Evolutionary conservation across 2,113 vertebrate genomes (phyloP).

Genomic region (Colinus virginianus): DNA sequence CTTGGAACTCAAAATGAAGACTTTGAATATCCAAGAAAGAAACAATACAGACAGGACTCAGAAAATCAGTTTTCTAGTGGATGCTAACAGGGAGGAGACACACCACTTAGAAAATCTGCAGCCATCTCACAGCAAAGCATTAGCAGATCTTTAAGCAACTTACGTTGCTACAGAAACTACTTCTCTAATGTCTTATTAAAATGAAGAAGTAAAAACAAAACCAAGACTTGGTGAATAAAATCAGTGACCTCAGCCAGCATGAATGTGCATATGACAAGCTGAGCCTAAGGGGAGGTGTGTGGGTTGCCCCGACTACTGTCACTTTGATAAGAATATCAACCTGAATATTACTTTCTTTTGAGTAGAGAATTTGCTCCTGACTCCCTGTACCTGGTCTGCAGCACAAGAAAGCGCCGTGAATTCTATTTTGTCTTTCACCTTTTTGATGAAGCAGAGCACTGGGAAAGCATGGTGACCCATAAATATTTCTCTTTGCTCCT

Average conservation of each 20-base stretch:
- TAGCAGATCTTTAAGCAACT: conserved; percentile 31
- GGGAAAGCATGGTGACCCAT: not conserved
- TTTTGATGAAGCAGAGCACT: not conserved
- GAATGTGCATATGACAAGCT: not conserved
- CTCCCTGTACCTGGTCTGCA: not conserved
- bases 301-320: not conserved
- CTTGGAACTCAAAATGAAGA: not conserved
- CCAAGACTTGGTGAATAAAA: conserved; percentile 2
- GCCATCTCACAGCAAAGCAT: not conserved
- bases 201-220: not conserved
- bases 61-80: not conserved
- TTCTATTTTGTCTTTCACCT: not conserved
- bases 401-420: not conserved
- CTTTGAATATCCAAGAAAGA: not conserved
- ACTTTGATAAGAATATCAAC: not conserved
- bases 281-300: not conserved
- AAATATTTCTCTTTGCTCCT: not conserved
- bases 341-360: not conserved
- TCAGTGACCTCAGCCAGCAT: not conserved
- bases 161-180: conserved; percentile 24
- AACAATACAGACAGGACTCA: not conserved
- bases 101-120: conserved; percentile 9
- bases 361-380: not conserved
- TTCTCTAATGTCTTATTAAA: conserved; percentile 12
- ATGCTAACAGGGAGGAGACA: not conserved